These are phyloP conservation scores for Candidula unifasciata DNA, from an alignment of 2,888 invertebrate genomes.

Conservation along the genomic window DNA sequence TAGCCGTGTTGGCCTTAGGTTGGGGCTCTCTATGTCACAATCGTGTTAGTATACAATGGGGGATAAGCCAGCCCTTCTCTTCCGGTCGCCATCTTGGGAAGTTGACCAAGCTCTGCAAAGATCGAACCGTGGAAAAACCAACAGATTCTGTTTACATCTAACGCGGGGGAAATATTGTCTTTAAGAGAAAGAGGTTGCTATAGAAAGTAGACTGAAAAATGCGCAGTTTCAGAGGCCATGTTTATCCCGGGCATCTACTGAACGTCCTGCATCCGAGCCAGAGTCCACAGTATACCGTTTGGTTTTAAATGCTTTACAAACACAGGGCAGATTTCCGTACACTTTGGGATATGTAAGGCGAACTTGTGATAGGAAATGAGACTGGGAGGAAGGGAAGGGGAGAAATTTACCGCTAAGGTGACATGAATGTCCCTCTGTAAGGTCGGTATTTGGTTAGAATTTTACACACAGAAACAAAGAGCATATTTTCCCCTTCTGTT, in stretches of 20 bases:
- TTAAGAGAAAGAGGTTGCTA: constrained; percentile 21
- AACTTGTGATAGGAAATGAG: neutral
- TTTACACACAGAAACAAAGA: constrained; percentile 44
- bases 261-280: neutral
- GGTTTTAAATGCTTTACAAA: constrained; percentile 42
- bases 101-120: constrained; percentile 48
- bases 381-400: neutral
- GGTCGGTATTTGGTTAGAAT: constrained; percentile 44
- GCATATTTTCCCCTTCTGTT: constrained; percentile 34
- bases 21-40: constrained; percentile 34
- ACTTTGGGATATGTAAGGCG: constrained; percentile 36
- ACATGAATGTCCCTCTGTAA: constrained; percentile 12
- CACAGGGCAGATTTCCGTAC: neutral
- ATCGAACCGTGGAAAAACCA: constrained; percentile 48
- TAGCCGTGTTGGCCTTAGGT: constrained; percentile 23
- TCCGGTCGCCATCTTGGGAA: constrained; percentile 50
- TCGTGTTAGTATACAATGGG: constrained; percentile 43
- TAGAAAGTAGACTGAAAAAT: constrained; percentile 35
- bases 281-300: constrained; percentile 41
- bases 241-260: constrained; percentile 39
- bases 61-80: constrained; percentile 45
- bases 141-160: constrained; percentile 43
- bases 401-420: neutral
- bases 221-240: constrained; percentile 2
- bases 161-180: constrained; percentile 40